Base-by-base conservation (phyloP, 2,113 vertebrate genomes). In the Nothocercus nigrocapillus region DNA sequence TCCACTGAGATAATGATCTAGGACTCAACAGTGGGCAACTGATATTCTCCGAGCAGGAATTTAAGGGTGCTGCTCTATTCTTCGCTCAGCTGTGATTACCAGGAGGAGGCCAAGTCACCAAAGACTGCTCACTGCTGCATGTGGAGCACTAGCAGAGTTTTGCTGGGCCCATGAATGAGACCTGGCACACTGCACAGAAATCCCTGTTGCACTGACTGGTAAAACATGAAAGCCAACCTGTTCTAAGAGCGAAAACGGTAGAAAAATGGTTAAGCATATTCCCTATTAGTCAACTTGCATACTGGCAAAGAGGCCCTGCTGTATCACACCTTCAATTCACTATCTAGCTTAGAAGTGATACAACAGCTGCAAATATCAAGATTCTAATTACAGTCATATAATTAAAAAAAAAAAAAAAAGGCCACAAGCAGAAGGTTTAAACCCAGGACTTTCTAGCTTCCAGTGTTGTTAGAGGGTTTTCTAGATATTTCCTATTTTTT, bases 1-100 rank as follows among this genome's bases (percentile, higher is more conserved):
- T 62, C 73, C 36, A 49, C 80, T 58, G 67, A 92, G 70, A 84
- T 89, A 92, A 95, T 70, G 67, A 93, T 54, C 49, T 66, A 93
- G 77, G 81, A 90, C 40, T 59, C 14, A 45, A 85, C n/a, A 91
- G 44, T 6, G 6, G 84, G 62, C 84, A 76, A 82, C 1, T 28
- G 79, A 40, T 68, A 76, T 34, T 63, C 51, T 78, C 73, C 0
- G 4, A 93, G 66, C 42, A 83, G 45, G 40, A 54, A 87, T 85
- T 84, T 76, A 90, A 95, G 82, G 49, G 86, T 82, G 59, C 32
- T 82, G 59, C 32, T 82, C n/a, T 68, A 5, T 69, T 90, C 67
- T 82, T 90, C 9, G 3, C 66, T 75, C 73, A 79, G 62, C 69
- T 74, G 62, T 68, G 69, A 94, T 24, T 73, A 28, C 34, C 70